phyloP scores from a whole-genome alignment of 2,888 invertebrate species.

The Callinectes sapidus region DNA sequence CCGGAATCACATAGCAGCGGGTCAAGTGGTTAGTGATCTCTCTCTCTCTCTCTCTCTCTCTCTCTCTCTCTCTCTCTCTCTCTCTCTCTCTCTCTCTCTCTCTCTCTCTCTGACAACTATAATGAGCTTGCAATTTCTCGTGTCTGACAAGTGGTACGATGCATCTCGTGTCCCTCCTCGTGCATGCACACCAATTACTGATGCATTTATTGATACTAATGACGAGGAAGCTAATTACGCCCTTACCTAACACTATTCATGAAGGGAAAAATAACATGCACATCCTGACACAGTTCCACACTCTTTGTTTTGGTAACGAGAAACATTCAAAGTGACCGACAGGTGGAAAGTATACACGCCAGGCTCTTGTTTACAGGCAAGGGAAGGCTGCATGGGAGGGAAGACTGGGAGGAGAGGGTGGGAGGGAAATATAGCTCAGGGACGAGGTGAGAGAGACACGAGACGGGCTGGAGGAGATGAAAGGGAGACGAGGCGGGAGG shows the following conservation, averaged over 20 bases:
- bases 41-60: not conserved
- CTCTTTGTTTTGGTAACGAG: not conserved
- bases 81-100: conserved; percentile 7
- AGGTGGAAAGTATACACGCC: not conserved
- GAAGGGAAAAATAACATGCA: not conserved
- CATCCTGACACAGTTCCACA: not conserved
- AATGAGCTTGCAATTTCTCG: not conserved
- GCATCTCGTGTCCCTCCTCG: not conserved
- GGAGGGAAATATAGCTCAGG: conserved; percentile 31
- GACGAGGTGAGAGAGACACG: conserved; percentile 36
- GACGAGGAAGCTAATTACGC: not conserved
- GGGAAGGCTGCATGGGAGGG: not conserved
- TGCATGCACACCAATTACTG: not conserved
- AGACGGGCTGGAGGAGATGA: not conserved
- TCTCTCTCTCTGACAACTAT: not conserved
- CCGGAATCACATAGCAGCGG: conserved; percentile 1
- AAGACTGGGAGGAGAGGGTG: conserved; percentile 16
- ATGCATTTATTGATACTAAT: not conserved
- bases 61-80: not conserved
- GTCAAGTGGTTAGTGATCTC: not conserved
- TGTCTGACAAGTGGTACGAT: not conserved
- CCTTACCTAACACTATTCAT: not conserved
- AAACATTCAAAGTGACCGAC: not conserved
- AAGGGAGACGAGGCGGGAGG: not conserved
- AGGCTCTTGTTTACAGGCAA: not conserved